Evolutionary conservation across 2,113 vertebrate species (phyloP).

Genomic region (Glaucidium brasilianum): DNA sequence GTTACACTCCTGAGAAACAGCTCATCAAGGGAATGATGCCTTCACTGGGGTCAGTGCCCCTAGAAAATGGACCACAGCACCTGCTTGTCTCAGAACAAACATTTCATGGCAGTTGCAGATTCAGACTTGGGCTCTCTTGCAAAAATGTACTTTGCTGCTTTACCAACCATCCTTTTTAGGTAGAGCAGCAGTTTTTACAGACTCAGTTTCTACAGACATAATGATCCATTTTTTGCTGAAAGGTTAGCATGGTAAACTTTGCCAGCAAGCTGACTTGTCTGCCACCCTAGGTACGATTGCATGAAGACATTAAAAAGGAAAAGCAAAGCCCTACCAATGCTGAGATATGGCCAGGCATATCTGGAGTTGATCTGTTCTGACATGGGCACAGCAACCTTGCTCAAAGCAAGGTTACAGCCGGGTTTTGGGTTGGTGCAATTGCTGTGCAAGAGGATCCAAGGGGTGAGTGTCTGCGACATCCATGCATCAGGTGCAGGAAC

Average conservation of each 20-base stretch:
- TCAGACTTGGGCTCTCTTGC: not conserved
- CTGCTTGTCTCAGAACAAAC: not conserved
- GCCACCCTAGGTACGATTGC: not conserved
- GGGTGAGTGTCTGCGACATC: not conserved
- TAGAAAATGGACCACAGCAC: not conserved
- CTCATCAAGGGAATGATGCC: not conserved
- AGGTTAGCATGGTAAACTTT: not conserved
- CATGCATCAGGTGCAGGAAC: not conserved
- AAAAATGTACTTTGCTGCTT: not conserved
- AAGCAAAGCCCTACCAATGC: not conserved
- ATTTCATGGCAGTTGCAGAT: not conserved
- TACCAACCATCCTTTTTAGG: not conserved
- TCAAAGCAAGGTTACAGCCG: not conserved
- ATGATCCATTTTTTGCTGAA: not conserved
- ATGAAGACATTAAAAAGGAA: not conserved
- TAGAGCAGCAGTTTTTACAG: too few relatives aligned
- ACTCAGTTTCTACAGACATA: not conserved
- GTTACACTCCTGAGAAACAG: not conserved
- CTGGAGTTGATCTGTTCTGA: not conserved
- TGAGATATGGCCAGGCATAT: not conserved
- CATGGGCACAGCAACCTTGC: not conserved
- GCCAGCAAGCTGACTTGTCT: slow-evolving; percentile 3
- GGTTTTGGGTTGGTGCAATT: not conserved
- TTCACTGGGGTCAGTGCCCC: not conserved
- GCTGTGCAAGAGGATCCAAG: not conserved